Percentiles rank a stretch among this genome's conserved stretches.
Conservation (phyloP, 2,113 vertebrate species). For the Plestiodon gilberti region DNA sequence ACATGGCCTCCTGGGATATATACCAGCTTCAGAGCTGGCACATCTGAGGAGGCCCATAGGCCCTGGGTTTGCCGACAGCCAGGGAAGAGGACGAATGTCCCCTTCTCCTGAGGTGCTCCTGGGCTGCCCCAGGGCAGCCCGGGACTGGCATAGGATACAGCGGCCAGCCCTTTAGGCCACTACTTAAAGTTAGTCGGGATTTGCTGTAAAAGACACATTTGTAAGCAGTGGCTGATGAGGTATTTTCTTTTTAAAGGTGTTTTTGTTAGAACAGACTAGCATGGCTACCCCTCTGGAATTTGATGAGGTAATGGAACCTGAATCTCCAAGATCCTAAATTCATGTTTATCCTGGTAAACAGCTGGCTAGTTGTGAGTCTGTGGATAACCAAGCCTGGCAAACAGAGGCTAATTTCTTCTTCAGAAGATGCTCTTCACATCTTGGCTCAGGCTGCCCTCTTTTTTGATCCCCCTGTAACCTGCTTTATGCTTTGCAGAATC, state of each 20-base stretch:
- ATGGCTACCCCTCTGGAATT: background rate
- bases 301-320: background rate
- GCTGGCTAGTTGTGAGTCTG: background rate
- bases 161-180: too few species aligned
- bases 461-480: conserved; percentile 2
- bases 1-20: too few species aligned
- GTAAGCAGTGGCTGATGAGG: background rate
- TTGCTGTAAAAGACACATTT: background rate
- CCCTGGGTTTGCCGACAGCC: too few species aligned
- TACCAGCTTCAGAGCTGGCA: too few species aligned
- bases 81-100: too few species aligned
- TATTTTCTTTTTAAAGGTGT: background rate
- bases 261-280: background rate
- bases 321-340: background rate
- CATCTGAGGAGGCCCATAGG: too few species aligned
- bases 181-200: too few species aligned
- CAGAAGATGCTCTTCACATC: background rate
- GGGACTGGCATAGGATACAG: too few species aligned
- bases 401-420: background rate
- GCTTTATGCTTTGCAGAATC: conserved; percentile 2
- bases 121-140: too few species aligned
- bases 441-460: background rate
- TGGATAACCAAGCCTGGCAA: background rate
- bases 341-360: conserved; percentile 5
- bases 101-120: too few species aligned